phyloP scores from a whole-genome alignment of 2,888 invertebrate species.

The Beris morrisii region DNA sequence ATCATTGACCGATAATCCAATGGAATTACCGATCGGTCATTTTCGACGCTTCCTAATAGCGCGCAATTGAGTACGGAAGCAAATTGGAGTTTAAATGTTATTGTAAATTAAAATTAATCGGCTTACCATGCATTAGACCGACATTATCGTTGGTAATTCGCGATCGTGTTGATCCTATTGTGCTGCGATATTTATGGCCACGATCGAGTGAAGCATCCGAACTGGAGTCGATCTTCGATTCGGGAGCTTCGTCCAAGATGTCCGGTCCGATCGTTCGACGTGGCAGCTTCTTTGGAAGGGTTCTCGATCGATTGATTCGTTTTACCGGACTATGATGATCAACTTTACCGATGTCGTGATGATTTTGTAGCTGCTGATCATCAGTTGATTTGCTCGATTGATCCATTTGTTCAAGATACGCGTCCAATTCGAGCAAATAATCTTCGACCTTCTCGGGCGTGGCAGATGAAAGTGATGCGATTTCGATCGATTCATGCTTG shows the following conservation, averaged over 20 bases:
- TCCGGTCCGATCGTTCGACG: neutral
- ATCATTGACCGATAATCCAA: too few relatives aligned
- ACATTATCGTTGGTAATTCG: slow-evolving; percentile 2
- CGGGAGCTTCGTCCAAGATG: neutral
- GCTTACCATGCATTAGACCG: slow-evolving; percentile 14
- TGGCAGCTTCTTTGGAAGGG: slow-evolving; percentile 32
- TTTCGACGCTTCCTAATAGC: too few relatives aligned
- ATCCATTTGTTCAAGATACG: slow-evolving; percentile 59
- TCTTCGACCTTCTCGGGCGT: slow-evolving; percentile 53
- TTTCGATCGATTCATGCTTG: slow-evolving; percentile 24
- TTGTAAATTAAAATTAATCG: neutral
- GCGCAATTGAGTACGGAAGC: too few relatives aligned
- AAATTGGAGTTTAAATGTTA: neutral
- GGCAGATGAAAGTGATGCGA: slow-evolving; percentile 32
- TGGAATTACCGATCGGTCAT: too few relatives aligned
- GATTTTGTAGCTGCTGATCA: neutral
- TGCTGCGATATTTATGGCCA: slow-evolving; percentile 35
- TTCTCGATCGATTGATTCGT: slow-evolving; percentile 28
- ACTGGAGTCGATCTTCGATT: slow-evolving; percentile 12
- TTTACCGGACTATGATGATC: neutral
- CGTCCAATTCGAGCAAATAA: slow-evolving; percentile 60
- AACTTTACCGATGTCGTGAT: slow-evolving; percentile 6
- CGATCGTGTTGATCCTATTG: slow-evolving; percentile 26
- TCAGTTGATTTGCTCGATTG: neutral
- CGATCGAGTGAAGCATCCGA: slow-evolving; percentile 24